Conservation (phyloP, 2,797 vertebrate species). For the Allobates femoralis region DNA sequence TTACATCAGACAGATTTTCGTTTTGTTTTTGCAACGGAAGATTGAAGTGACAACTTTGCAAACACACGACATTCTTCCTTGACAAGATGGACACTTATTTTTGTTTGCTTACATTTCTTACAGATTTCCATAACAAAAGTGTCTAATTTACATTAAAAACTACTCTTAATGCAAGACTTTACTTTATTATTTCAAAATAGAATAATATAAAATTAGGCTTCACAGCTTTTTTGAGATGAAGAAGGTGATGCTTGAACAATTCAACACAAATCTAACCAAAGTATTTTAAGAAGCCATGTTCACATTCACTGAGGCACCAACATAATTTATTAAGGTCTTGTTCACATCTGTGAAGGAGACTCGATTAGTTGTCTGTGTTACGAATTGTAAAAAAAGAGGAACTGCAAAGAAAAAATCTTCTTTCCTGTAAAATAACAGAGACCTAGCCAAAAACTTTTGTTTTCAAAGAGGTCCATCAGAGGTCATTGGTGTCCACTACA, state of each 20-base stretch:
- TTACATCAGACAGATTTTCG: constrained; percentile 59
- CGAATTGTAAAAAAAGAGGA: no score
- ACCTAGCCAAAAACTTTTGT: no score
- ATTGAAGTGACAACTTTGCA: constrained; percentile 58
- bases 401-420: no score
- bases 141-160: background rate
- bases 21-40: constrained; percentile 40
- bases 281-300: no score
- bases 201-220: background rate
- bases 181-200: background rate
- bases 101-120: background rate
- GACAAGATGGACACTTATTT: background rate
- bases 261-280: background rate
- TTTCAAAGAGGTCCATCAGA: no score
- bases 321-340: no score
- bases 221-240: background rate
- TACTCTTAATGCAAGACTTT: background rate
- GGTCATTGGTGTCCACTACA: no score
- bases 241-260: background rate
- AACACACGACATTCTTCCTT: constrained; percentile 24
- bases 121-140: background rate
- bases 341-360: no score
- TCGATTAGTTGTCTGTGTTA: no score
- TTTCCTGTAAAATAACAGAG: no score
- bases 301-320: no score